Conservation (phyloP, 2,113 vertebrate genomes). For the Trachemys scripta region DNA sequence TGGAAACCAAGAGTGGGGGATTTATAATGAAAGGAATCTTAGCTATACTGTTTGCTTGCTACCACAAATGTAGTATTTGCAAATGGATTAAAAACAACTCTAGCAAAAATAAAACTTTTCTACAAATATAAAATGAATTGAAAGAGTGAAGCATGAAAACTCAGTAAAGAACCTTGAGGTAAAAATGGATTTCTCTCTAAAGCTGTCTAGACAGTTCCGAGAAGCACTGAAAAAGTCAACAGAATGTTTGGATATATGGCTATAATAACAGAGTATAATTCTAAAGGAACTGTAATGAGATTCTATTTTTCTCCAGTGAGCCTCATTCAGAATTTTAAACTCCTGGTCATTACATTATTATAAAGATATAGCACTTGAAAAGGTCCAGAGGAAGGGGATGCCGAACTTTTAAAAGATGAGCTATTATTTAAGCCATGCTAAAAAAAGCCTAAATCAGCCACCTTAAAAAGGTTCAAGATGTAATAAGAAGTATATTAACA, state of each 20-base stretch:
- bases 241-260: neutral
- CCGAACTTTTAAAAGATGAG: neutral
- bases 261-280: neutral
- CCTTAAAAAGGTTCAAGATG: neutral
- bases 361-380: neutral
- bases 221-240: neutral
- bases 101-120: constrained; percentile 3
- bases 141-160: neutral
- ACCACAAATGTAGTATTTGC: fast-evolving
- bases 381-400: neutral
- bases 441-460: neutral
- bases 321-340: neutral
- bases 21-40: neutral
- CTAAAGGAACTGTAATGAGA: neutral
- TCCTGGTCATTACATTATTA: neutral
- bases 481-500: neutral
- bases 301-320: neutral
- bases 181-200: neutral
- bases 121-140: neutral
- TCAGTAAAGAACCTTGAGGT: neutral
- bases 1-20: fast-evolving
- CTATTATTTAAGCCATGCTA: neutral
- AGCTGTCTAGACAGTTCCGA: neutral
- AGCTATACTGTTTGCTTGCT: neutral
- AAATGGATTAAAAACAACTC: neutral